Base-by-base conservation (phyloP, 1,140 invertebrate species). In the Pygmarrhopalites habei region DNA sequence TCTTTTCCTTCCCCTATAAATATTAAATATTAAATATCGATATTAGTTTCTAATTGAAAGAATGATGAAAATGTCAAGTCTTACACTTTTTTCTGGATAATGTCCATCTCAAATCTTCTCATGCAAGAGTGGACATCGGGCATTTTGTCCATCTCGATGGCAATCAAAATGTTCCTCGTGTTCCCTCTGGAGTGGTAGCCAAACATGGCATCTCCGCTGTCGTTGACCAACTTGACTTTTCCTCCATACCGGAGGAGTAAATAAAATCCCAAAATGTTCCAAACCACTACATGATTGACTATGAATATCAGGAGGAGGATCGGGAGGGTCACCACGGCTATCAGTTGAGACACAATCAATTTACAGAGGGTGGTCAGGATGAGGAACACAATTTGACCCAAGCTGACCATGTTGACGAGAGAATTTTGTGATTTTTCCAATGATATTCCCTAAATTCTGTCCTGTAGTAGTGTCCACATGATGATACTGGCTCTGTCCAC, bases 131-230 rank as follows among this genome's bases (percentile, higher is more conserved):
- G 5, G 25, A 52, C 7, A n/a, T 21, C 44, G 15, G 5, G 5
- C 10, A 46, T 23, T 10, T 10, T 2, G 3, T 29, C 23, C 15
- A 52, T 32, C 39, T 56, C 53, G 5, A 56, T 7, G 19, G 53
- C 35, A 23, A 56, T 41, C 17, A 56, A 26, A 21, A 56, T 56
- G 19, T 56, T 56, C 5, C 53, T 28, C 12, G 29, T 56, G 21
- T 56, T 56, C 14, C 53, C 53, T 7, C 19, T n/a, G 25, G 29
- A 39, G 10, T 19, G 5, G 30, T 35, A 56, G 10, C 53, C 53
- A 56, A 56, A 56, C 53, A 56, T 56, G 28, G 53, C 53, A 25
- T 56, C 53, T 7, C 53, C 53, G 21, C 53, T 41, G 21, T 56
- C 26, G 10, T n/a, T 23, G 29, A 56, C 53, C 4, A 56, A 32